Evolutionary conservation across 53 echinoderm and acorn worm species (phyloP), one percentile per base, ranked within the genome.

Genomic region (Holothuria scabra): DNA sequence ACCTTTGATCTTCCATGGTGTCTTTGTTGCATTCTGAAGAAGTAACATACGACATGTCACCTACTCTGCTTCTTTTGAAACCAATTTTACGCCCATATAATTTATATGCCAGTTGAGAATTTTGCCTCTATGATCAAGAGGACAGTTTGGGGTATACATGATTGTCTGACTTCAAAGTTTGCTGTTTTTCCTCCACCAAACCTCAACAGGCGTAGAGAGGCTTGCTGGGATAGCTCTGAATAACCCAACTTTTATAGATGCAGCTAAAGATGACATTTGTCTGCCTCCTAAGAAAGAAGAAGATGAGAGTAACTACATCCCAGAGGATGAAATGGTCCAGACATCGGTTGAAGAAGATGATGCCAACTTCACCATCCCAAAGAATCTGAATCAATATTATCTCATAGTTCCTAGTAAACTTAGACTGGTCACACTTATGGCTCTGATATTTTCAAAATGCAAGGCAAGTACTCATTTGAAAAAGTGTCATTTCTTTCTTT

Each of bases 381-480:
- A 99, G 31, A 83, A 90, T 5, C 61, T 99, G 59, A 84, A 88
- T 65, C 99, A 99, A 66, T 89, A 91, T 80, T 99, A 94, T 88
- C 83, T 93, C 72, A 91, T 94, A 19, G 94, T 93, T 21, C 99
- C 94, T 2, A 99, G 99, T 75, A 99, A 99, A 69, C 76, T 99
- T 21, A 59, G 99, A 74, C 87, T 99, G 34, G 99, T 99, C 16
- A 92, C 99, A 2, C 89, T 99, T 56, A 74, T 87, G 8, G 89
- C 99, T 0, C 90, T 99, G 30, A 80, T 99, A 26, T 83, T 93
- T 33, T 87, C 87, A 60, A 89, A 89, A 59, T 94, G 85, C 79
- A 90, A 88, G 85, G 97, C 94, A 87, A 56, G 74, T 58, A 41
- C 8, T 41, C 10, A 18, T 18, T n/a, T 16, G 52, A 1, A 52